Percentiles rank a stretch among this genome's conserved stretches.
Evolutionary conservation across 2,888 invertebrate genomes (phyloP).

Genomic region (Campoplex nolae): DNA sequence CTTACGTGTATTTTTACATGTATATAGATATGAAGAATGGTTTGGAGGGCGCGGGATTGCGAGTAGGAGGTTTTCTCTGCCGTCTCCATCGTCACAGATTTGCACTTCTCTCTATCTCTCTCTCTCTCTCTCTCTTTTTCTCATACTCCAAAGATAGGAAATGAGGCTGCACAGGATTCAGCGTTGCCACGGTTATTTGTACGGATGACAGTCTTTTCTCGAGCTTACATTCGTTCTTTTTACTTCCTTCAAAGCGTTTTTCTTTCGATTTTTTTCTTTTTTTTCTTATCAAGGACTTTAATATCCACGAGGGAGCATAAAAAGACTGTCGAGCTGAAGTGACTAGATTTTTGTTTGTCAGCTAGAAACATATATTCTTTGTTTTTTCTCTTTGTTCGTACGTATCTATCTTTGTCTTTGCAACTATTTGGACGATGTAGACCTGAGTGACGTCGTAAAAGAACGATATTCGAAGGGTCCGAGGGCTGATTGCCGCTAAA

Average conservation of each 20-base stretch:
- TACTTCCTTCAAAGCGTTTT: slow-evolving; percentile 2
- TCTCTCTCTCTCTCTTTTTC: not conserved
- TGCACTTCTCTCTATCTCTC: not conserved
- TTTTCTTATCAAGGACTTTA: slow-evolving; percentile 29
- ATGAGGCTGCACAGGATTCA: slow-evolving; percentile 16
- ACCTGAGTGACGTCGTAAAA: slow-evolving; percentile 13
- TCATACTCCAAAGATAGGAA: slow-evolving; percentile 16
- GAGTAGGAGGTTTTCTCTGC: slow-evolving; percentile 9
- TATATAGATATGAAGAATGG: not conserved
- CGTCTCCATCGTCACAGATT: slow-evolving; percentile 10
- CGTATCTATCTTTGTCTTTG: not conserved
- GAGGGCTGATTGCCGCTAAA: slow-evolving; percentile 29
- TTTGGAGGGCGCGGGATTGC: not conserved
- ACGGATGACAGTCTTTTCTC: slow-evolving; percentile 37
- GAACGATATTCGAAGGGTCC: slow-evolving; percentile 6
- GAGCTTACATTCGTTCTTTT: slow-evolving; percentile 10
- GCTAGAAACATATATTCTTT: slow-evolving; percentile 14
- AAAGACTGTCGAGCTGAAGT: not conserved
- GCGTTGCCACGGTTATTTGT: slow-evolving; percentile 30
- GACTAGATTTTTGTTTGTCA: slow-evolving; percentile 37
- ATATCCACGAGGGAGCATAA: slow-evolving; percentile 23
- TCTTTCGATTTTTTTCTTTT: not conserved
- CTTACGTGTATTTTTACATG: not conserved
- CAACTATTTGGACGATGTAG: not conserved
- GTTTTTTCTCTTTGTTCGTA: not conserved